Conservation (phyloP, 2,888 invertebrate genomes). For the Adela reaumurella region DNA sequence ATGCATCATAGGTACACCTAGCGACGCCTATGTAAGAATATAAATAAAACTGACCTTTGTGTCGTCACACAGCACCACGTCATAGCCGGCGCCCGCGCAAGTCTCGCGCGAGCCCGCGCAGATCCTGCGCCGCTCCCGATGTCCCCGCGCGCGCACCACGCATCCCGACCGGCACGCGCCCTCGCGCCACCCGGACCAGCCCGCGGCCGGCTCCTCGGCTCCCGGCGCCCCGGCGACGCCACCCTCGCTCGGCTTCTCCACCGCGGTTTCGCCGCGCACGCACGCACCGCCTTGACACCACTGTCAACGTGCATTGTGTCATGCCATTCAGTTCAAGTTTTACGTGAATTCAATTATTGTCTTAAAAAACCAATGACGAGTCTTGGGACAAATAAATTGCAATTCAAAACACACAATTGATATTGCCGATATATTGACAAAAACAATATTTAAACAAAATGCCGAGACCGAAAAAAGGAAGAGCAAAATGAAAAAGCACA, state of each 20-base stretch:
- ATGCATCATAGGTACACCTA: no score
- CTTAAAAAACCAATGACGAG: no score
- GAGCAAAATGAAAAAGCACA: neutral
- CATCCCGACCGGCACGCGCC: slow-evolving; percentile 66
- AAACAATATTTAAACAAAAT: no score
- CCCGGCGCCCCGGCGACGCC: slow-evolving; percentile 53
- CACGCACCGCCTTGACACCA: slow-evolving; percentile 68
- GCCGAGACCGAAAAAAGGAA: neutral
- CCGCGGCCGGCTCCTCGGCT: slow-evolving; percentile 45
- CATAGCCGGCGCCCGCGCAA: slow-evolving; percentile 62
- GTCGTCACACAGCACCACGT: slow-evolving; percentile 66
- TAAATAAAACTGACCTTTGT: slow-evolving; percentile 36
- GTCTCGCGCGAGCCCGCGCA: slow-evolving; percentile 55
- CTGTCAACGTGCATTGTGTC: no score
- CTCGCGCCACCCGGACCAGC: slow-evolving; percentile 64
- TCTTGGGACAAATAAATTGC: no score
- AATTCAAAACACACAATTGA: no score
- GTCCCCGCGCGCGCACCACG: slow-evolving; percentile 59
- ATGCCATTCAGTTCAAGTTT: no score
- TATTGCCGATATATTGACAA: no score
- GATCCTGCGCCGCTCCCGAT: slow-evolving; percentile 49
- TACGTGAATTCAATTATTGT: no score
- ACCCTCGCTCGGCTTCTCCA: slow-evolving; percentile 19
- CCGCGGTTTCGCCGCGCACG: slow-evolving; percentile 29
- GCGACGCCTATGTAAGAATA: no score